phyloP scores from a whole-genome alignment of 2,888 invertebrate genomes.

The Clunio marinus region DNA sequence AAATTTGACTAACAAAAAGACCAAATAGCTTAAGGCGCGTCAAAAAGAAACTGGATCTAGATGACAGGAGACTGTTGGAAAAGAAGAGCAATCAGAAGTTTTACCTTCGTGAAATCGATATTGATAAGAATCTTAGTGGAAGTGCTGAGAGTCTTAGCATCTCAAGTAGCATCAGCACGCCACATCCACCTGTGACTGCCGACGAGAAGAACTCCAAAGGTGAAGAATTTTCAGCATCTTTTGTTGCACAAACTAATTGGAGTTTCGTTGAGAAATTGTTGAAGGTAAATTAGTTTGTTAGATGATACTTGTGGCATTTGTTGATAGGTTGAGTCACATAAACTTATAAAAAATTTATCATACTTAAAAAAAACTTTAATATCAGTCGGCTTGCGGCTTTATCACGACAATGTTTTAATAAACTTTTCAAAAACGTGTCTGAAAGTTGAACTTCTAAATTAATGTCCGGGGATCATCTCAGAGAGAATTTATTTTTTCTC shows the following conservation, averaged over 20 bases:
- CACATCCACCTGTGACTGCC: background rate
- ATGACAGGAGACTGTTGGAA: conserved; percentile 57
- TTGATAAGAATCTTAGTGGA: conserved; percentile 31
- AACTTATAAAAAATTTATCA: no score
- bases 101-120: conserved; percentile 41
- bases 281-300: no score
- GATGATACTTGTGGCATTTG: no score
- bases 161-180: background rate
- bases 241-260: conserved; percentile 95
- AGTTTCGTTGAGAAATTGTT: conserved; percentile 95
- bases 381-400: no score
- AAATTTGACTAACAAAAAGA: conserved; percentile 46
- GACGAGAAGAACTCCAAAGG: conserved; percentile 43
- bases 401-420: no score
- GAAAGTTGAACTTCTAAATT: no score
- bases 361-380: no score
- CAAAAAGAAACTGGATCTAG: conserved; percentile 56
- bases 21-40: conserved; percentile 60
- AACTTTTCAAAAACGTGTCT: no score
- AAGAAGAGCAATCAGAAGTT: conserved; percentile 49
- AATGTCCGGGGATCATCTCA: no score
- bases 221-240: conserved; percentile 72
- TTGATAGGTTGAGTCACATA: no score
- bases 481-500: no score
- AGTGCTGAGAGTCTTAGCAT: conserved; percentile 31